Conservation (phyloP, 2,113 vertebrate species). For the Theropithecus gelada region DNA sequence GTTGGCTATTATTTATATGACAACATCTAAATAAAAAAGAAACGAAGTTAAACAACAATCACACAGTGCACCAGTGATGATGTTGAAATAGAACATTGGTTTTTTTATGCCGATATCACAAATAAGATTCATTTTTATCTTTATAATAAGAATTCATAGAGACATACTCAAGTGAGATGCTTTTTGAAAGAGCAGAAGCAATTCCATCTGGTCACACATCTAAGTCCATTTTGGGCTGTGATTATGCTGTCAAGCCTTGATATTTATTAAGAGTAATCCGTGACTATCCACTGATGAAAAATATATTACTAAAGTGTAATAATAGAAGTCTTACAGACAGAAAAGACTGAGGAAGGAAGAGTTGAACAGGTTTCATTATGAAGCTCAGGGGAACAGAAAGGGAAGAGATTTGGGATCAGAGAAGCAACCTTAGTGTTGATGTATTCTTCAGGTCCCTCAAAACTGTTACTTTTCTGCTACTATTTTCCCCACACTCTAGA, state of each 20-base stretch:
- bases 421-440: not conserved
- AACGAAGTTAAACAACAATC: not conserved
- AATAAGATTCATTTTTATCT: not conserved
- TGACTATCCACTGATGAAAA: not conserved
- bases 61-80: not conserved
- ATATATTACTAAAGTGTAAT: not conserved
- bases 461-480: too few relatives aligned
- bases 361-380: not conserved
- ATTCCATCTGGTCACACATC: not conserved
- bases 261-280: not conserved
- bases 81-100: not conserved
- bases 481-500: not conserved
- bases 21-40: not conserved
- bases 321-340: not conserved
- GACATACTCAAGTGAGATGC: not conserved
- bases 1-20: not conserved
- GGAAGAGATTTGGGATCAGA: not conserved
- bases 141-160: conserved; percentile 18
- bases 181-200: not conserved
- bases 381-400: not conserved
- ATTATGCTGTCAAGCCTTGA: not conserved
- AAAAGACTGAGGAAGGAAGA: not conserved
- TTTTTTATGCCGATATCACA: not conserved
- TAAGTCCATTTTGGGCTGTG: not conserved
- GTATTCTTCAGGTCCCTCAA: not conserved